Percentiles rank a stretch among this genome's conserved stretches.
Evolutionary conservation across 2,113 vertebrate species (phyloP).

Genomic region (Leucopsar rothschildi): DNA sequence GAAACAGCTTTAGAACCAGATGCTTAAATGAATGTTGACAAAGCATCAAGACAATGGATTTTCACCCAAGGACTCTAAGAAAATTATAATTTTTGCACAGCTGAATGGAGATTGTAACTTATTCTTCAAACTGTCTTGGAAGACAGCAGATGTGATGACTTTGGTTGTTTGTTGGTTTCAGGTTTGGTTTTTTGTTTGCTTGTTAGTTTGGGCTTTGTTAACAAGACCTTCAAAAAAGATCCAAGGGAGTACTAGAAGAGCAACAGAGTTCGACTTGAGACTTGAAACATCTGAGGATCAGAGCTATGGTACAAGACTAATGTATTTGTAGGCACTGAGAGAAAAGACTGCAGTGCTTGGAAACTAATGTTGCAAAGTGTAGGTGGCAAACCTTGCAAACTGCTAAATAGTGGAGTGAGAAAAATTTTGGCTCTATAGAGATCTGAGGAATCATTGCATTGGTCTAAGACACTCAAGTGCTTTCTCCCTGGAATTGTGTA

Average conservation of each 20-base stretch:
- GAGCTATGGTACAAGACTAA: not conserved
- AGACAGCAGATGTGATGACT: not conserved
- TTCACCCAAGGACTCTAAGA: not conserved
- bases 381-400: not conserved
- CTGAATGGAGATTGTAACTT: not conserved
- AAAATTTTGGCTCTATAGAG: not conserved
- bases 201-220: not conserved
- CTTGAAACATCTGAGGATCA: not conserved
- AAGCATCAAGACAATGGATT: not conserved
- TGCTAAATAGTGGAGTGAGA: not conserved
- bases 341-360: not conserved
- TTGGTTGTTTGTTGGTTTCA: not conserved
- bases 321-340: not conserved
- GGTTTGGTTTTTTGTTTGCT: not conserved
- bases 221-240: not conserved
- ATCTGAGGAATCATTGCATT: not conserved
- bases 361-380: not conserved
- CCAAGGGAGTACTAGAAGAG: not conserved
- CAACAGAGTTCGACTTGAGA: not conserved
- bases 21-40: not conserved
- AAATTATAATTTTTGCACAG: not conserved
- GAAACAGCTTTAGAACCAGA: not conserved
- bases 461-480: fast-evolving
- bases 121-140: not conserved
- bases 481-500: not conserved